These are phyloP conservation scores for Ctenosaura bakeri DNA, from an alignment of 2,797 vertebrate species.

Conservation along the genomic window DNA sequence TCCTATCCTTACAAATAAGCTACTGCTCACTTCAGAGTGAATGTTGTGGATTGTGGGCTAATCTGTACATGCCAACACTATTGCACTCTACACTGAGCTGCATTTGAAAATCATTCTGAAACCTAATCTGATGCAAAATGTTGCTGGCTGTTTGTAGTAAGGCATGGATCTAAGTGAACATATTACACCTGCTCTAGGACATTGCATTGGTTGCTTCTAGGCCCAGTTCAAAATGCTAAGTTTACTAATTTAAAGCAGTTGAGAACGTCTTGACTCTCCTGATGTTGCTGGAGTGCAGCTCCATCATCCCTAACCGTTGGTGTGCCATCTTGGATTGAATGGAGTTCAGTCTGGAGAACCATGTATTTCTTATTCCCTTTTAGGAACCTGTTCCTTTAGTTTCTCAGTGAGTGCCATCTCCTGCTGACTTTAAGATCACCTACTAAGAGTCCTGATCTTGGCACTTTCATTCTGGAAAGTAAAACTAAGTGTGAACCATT, in stretches of 20 bases:
- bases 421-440: neutral
- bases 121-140: neutral
- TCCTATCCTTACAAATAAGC: too few species aligned
- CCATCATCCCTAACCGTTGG: neutral
- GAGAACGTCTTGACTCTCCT: neutral
- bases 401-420: neutral
- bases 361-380: neutral
- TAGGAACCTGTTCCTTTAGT: too few species aligned
- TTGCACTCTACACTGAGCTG: neutral
- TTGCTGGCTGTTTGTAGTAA: neutral
- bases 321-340: neutral
- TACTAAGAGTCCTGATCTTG: neutral
- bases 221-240: neutral
- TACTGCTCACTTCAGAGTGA: too few species aligned
- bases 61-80: too few species aligned
- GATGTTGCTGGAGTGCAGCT: neutral
- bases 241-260: neutral
- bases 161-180: neutral
- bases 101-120: neutral
- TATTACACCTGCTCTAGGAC: neutral
- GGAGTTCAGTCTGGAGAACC: neutral
- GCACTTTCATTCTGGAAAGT: neutral
- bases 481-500: neutral
- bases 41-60: too few species aligned
- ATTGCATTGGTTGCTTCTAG: neutral